Evolutionary conservation across 2,888 invertebrate genomes (phyloP).

Genomic region (Mactromeris polynyma): DNA sequence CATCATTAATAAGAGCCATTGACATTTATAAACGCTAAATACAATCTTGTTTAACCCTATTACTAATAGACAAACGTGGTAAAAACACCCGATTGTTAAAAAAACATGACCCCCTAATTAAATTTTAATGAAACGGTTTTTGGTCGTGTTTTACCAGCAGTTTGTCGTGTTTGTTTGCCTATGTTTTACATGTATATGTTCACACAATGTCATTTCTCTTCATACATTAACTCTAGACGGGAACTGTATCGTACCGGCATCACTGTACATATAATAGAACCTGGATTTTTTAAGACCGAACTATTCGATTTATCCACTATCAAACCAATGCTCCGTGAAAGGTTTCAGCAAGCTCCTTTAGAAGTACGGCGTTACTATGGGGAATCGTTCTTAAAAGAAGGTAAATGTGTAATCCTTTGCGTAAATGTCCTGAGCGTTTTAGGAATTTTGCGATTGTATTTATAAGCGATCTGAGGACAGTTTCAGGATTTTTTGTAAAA

Average conservation of each 20-base stretch:
- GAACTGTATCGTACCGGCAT: slow-evolving; percentile 63
- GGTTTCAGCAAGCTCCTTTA: slow-evolving; percentile 22
- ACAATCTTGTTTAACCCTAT: background rate
- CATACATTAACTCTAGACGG: slow-evolving; percentile 53
- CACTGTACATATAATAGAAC: slow-evolving; percentile 73
- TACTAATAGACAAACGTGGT: background rate
- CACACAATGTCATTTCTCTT: background rate
- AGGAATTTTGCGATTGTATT: too few species aligned
- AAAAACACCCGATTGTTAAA: background rate
- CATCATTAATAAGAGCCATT: too few species aligned
- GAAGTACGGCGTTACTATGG: slow-evolving; percentile 51
- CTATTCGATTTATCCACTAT: slow-evolving; percentile 20
- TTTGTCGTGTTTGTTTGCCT: too few species aligned
- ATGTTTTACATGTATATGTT: background rate
- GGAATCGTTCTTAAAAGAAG: background rate
- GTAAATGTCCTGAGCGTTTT: background rate
- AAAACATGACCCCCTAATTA: too few species aligned
- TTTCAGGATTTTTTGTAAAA: background rate
- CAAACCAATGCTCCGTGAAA: background rate
- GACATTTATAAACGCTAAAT: too few species aligned
- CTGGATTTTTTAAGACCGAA: slow-evolving; percentile 58
- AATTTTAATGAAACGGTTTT: too few species aligned
- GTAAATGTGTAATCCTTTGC: background rate
- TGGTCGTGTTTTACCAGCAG: too few species aligned
- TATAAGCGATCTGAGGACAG: background rate